Base-by-base conservation (phyloP, 2,888 invertebrate genomes). In the Pammene fasciana region DNA sequence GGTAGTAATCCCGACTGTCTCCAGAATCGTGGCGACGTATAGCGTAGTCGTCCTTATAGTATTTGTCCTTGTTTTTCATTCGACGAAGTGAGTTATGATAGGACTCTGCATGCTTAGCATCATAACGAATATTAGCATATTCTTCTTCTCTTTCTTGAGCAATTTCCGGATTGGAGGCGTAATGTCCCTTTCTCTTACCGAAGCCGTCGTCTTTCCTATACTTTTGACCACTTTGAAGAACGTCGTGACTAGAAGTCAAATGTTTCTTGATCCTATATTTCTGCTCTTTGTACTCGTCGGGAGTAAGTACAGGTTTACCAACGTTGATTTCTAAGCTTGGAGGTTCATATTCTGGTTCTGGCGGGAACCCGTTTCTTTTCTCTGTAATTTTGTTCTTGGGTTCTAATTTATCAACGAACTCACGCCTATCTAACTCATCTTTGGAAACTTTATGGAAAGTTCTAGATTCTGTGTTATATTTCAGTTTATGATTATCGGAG, bases 71-170 rank as follows among this genome's bases (percentile, higher is more conserved):
- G 38, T 93, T 92, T 75, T 94, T 94, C 43, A 94, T 90, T 74
- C 95, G 92, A 54, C 93, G 92, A 71, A 95, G 89, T 76, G 95
- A 95, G 77, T 94, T 94, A 73, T 95, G 95, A 77, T 93, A 94
- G 1, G 92, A 84, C 73, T 93, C 92, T 0, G 85, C 80, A 60
- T 90, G 86, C 73, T 87, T 88, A 0, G 91, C 82, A 71, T 85
- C 82, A 65, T 82, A 82, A 14, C 82, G 86, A 45, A 93, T 85
- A 73, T 93, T 93, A 2, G 90, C 92, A 68, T 93, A 93, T 65
- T 90, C 87, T 67, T 91, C 89, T 74, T 93, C 90, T 65, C 92
- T 85, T 77, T 92, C 91, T 75, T 93, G 91, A 54, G 92, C 89
- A 52, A 94, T 94, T 82, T 94, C 94, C 38, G 94, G 94, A 78